Base-by-base conservation (phyloP, 2,113 vertebrate genomes). In the Myiozetetes cayanensis region DNA sequence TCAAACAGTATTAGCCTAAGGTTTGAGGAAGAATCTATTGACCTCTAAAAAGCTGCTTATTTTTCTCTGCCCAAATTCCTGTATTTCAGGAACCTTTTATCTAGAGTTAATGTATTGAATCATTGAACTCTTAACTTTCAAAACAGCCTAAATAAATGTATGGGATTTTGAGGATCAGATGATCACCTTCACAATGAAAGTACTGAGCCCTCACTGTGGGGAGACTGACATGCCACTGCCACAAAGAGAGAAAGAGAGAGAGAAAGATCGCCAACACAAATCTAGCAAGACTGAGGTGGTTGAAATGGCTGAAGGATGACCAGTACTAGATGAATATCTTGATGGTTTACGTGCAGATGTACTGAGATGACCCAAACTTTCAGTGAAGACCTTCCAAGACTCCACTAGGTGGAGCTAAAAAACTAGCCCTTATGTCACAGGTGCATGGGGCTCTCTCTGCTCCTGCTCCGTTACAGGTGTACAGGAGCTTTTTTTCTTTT, bases 381-480 rank as follows among this genome's bases (percentile, higher is more conserved):
- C 14, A 61, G 33, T n/a, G 39, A 58, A 68, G 63, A 59, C 86
- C 44, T 77, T 81, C 47, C 16, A 75, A 79, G 5, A 9, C 9
- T 68, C 84, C 85, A 84, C 68, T 73, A 89, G 71, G 41, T 78
- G 80, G 66, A 65, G 84, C 52, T 89, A 35, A 50, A 58, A 93
- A 83, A 28, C 49, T 70, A 50, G 50, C 21, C 46, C 62, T 70
- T 37, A 6, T 6, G 13, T 53, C 53, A 12, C 33, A 23, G 8
- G 8, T 22, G 14, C 5, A 2, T 1, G 5, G 13, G 11, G 10
- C 28, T 41, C 10, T 24, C 9, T 17, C 25, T n/a, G 37, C n/a
- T 53, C 2, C 23, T 28, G 31, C 6, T n/a, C 8, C 8, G 0
- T 23, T 10, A 4, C 18, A 9, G 4, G 11, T 28, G 5, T 16